Base-by-base conservation (phyloP, 2,888 invertebrate genomes). In the Carabus problematicus region DNA sequence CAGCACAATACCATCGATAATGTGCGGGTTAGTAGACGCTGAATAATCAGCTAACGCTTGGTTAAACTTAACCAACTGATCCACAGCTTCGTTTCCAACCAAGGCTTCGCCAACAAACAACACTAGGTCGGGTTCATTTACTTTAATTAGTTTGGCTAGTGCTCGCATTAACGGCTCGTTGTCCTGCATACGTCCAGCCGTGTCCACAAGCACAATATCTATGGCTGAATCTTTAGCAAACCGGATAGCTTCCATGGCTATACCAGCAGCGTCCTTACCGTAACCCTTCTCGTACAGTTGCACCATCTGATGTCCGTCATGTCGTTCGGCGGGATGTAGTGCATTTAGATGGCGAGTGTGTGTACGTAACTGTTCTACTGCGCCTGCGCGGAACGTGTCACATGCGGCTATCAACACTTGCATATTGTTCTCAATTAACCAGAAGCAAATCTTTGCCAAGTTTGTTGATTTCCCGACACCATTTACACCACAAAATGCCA, bases 151-250 rank as follows among this genome's bases (percentile, higher is more conserved):
- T 86, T 99, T 99, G 4, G 98, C 93, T 61, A 99, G 85, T 0
- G 99, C 97, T 72, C 97, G 87, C 99, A 99, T 99, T 47, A 99
- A 85, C 0, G 99, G 99, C 79, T 98, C 98, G 81, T 99, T 99
- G 84, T 99, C 98, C 84, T 99, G 99, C 99, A 99, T 99, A 71
- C 99, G 88, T n/a, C 99, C 99, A 43, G 99, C 99, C 0, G 99
- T 99, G 82, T 99, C 99, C 14, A 99, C 89, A n/a, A 99, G 84
- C 0, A 98, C 98, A 8, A 98, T 89, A 83, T 99, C 97, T 66
- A 94, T 87, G 64, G 85, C 87, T 0, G 88, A 85, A 76, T 97
- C 96, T 62, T 88, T 86, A 0, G 98, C 97, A 82, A 86, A 92
- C 67, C 91, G 90, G 73, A 99, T 97, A 0, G 98, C 98, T 80